A percentile compares a stretch with the other conserved stretches of the same genome.
Conservation (phyloP, 2,797 vertebrate species). For the Sebastes reedi region DNA sequence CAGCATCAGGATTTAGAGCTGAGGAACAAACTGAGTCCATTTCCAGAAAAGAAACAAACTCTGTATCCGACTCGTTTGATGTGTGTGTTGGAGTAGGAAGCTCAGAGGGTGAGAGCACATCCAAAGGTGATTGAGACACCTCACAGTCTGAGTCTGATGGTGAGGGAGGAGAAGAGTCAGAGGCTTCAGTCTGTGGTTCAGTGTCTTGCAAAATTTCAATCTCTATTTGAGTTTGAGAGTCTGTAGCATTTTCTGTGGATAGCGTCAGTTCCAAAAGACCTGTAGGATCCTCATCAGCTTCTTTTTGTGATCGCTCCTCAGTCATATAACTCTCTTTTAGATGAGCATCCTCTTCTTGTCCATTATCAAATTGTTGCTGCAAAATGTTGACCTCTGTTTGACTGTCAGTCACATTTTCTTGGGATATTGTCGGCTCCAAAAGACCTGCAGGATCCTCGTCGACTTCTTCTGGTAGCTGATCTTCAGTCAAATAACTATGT, state of each 20-base stretch:
- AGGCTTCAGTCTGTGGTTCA: not conserved
- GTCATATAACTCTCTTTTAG: conserved; percentile 3
- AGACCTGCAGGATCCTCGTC: not conserved
- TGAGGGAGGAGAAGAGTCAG: not conserved
- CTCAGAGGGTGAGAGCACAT: not conserved
- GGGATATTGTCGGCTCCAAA: not conserved
- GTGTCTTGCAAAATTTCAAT: not conserved
- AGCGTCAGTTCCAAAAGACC: not conserved
- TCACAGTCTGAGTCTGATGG: conserved; percentile 5
- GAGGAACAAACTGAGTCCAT: conserved; percentile 1
- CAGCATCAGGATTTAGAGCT: not conserved
- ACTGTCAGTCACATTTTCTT: conserved; percentile 4
- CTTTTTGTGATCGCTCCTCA: conserved; percentile 7
- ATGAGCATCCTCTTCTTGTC: not conserved
- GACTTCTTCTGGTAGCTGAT: conserved; percentile 11
- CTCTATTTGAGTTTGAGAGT: conserved; percentile 20
- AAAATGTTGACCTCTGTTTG: not conserved
- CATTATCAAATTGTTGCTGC: not conserved
- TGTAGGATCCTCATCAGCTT: not conserved
- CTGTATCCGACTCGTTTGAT: not conserved
- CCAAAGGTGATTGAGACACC: conserved; percentile 6
- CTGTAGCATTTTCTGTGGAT: conserved; percentile 1
- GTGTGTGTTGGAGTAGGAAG: conserved; percentile 1
- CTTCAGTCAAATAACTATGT: conserved; percentile 7
- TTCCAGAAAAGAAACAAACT: conserved; percentile 7